Conservation (phyloP, 2,888 invertebrate species). For the Acanthopleura granulata region DNA sequence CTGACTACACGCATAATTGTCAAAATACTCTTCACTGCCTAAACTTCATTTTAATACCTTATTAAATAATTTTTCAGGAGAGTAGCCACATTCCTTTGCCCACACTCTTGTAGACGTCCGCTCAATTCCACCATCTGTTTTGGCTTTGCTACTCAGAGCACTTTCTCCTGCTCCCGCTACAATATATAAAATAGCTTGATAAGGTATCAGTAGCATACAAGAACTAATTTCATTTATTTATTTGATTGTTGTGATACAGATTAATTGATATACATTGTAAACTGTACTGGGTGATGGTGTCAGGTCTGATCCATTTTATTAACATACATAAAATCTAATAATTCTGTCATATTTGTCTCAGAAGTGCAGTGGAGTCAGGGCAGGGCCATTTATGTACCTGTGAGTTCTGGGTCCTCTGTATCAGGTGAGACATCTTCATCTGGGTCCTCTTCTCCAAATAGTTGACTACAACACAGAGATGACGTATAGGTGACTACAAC, state of each 20-base stretch:
- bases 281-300: no score
- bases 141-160: conserved; percentile 69
- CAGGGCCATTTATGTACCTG: conserved; percentile 71
- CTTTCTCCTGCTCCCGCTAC: no score
- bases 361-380: background rate
- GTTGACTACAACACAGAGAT: conserved; percentile 77
- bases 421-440: conserved; percentile 99
- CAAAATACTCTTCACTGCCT: no score
- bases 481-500: conserved; percentile 81
- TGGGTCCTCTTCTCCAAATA: conserved; percentile 94
- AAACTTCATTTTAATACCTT: conserved; percentile 77
- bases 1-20: no score
- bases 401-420: conserved; percentile 93
- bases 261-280: no score
- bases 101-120: conserved; percentile 83
- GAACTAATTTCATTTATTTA: no score
- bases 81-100: conserved; percentile 87
- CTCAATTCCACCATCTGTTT: conserved; percentile 66
- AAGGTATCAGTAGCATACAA: no score
- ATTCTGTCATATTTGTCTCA: no score
- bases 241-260: no score
- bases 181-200: no score
- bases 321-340: no score
- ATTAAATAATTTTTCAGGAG: conserved; percentile 86
- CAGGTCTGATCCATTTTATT: no score